Conservation (phyloP, 2,888 invertebrate genomes). For the Chalcosyrphus nemorum region DNA sequence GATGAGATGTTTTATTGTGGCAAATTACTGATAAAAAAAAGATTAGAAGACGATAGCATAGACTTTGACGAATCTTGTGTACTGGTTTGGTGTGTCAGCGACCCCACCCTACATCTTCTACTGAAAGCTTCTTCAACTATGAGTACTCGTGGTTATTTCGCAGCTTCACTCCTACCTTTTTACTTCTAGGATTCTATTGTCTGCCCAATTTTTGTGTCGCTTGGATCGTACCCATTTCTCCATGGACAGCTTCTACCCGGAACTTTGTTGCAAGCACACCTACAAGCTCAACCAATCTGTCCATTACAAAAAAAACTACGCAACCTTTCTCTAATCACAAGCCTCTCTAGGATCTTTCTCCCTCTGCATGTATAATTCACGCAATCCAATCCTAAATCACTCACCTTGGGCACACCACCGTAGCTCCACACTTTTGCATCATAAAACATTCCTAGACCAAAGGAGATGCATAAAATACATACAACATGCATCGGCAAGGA, state of each 20-base stretch:
- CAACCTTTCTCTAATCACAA: conserved; percentile 56
- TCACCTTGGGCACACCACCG: conserved; percentile 36
- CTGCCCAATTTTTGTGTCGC: no score
- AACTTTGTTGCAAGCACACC: neutral
- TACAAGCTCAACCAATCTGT: neutral
- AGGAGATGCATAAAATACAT: conserved; percentile 16
- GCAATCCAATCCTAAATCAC: conserved; percentile 69
- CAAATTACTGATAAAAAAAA: neutral
- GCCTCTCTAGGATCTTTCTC: conserved; percentile 7
- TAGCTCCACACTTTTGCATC: conserved; percentile 3
- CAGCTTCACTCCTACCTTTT: no score
- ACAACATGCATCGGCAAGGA: no score
- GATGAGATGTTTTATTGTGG: neutral
- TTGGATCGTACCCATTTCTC: no score
- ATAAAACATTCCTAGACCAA: neutral
- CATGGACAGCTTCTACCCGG: conserved; percentile 15
- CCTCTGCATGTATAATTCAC: conserved; percentile 27
- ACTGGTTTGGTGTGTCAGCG: no score
- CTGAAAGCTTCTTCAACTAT: no score
- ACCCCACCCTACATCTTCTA: no score
- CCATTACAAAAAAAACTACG: conserved; percentile 34
- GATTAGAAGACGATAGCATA: no score
- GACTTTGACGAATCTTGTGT: no score
- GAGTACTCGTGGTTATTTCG: no score
- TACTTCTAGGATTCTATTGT: no score